Evolutionary conservation across 2,888 invertebrate genomes (phyloP).

Genomic region (Iphiclides podalirius): DNA sequence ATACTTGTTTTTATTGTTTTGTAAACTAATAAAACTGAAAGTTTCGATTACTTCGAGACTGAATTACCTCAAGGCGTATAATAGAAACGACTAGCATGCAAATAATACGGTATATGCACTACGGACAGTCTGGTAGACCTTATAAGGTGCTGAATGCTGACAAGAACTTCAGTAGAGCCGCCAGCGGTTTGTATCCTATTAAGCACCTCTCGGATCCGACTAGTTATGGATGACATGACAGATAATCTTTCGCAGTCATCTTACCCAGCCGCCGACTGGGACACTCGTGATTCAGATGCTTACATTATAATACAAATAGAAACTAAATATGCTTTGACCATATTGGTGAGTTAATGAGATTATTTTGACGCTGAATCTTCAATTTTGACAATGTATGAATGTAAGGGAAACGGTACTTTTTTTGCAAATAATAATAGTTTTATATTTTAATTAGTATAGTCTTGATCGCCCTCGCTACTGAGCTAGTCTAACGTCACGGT

Average conservation of each 20-base stretch:
- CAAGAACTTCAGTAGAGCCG: constrained; percentile 19
- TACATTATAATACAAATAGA: constrained; percentile 23
- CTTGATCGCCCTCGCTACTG: no score
- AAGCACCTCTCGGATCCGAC: constrained; percentile 6
- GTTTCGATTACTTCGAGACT: no score
- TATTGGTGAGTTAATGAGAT: background rate
- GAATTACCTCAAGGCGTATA: background rate
- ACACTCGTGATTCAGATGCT: constrained; percentile 18
- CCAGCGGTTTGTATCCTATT: constrained; percentile 18
- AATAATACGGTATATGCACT: constrained; percentile 15
- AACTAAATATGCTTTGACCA: constrained; percentile 15
- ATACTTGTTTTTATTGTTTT: no score
- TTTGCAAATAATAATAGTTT: no score
- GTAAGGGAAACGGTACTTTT: no score
- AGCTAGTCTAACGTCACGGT: no score
- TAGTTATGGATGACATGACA: constrained; percentile 8
- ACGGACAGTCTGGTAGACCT: constrained; percentile 1
- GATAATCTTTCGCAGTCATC: constrained; percentile 6
- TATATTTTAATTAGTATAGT: no score
- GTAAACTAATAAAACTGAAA: no score
- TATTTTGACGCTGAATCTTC: no score
- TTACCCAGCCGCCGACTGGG: background rate
- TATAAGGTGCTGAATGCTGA: constrained; percentile 14
- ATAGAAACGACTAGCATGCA: constrained; percentile 8
- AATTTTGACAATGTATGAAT: no score